A percentile compares a stretch with the other conserved stretches of the same genome.
Evolutionary conservation across 2,888 invertebrate species (phyloP).

Genomic region (Gymnocheta viridis): DNA sequence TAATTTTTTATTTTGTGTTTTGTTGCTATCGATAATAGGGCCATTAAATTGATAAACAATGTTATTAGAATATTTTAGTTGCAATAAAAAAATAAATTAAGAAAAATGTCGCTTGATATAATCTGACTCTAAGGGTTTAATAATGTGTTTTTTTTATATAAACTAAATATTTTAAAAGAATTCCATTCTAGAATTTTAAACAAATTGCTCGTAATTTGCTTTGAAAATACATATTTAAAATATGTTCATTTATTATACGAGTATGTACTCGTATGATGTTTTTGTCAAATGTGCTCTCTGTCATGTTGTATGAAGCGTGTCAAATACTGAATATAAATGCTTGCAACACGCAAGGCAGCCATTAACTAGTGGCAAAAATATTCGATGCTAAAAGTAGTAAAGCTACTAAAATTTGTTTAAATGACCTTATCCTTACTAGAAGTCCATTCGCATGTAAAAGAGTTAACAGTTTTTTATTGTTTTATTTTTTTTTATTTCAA

Average conservation of each 20-base stretch:
- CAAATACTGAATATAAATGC: constrained; percentile 12
- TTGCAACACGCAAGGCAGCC: constrained; percentile 52
- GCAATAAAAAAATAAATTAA: too few species aligned
- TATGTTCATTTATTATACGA: background rate
- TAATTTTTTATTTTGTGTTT: too few species aligned
- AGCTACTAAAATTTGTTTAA: background rate
- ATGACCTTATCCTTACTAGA: constrained; percentile 52
- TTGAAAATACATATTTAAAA: constrained; percentile 37
- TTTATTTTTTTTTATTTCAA: background rate
- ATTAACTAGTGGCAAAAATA: constrained; percentile 51
- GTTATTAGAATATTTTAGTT: too few species aligned
- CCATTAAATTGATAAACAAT: too few species aligned
- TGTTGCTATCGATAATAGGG: too few species aligned
- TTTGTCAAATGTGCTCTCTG: background rate
- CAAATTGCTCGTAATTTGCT: constrained; percentile 38
- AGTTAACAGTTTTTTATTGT: constrained; percentile 1
- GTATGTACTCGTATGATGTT: background rate
- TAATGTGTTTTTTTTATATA: background rate
- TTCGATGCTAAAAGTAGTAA: background rate
- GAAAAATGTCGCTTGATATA: too few species aligned
- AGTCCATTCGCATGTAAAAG: constrained; percentile 9
- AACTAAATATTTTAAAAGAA: constrained; percentile 11
- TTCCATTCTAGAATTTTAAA: constrained; percentile 14
- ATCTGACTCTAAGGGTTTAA: too few species aligned
- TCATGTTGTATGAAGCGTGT: constrained; percentile 38